Evolutionary conservation across 2,888 invertebrate species (phyloP).

Genomic region (Troides helena): DNA sequence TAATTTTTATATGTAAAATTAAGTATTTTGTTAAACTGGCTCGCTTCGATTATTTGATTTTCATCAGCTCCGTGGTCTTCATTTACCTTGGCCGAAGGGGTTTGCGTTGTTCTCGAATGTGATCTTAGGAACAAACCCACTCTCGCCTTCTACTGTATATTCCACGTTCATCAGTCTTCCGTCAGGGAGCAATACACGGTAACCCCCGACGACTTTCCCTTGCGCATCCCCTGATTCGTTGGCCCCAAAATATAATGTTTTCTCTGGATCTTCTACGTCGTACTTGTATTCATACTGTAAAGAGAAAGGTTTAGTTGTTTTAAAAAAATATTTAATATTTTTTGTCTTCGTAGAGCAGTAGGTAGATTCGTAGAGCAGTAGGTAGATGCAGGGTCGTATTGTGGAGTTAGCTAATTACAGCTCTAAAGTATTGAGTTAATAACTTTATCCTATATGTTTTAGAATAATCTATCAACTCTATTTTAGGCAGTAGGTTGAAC

Average conservation of each 20-base stretch:
- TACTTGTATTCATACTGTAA: constrained; percentile 86
- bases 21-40: background rate
- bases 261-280: constrained; percentile 86
- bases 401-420: too few relatives aligned
- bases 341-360: background rate
- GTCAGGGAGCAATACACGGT: constrained; percentile 84
- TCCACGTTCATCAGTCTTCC: constrained; percentile 87
- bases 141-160: constrained; percentile 85
- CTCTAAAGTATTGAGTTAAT: too few relatives aligned
- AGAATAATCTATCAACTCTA: background rate
- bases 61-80: constrained; percentile 23
- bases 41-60: constrained; percentile 4
- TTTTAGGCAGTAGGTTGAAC: background rate
- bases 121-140: constrained; percentile 86
- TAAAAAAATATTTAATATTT: background rate
- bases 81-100: constrained; percentile 72
- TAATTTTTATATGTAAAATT: background rate
- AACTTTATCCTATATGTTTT: background rate
- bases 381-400: too few relatives aligned
- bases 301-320: constrained; percentile 27
- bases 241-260: constrained; percentile 84
- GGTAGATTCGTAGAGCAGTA: too few relatives aligned
- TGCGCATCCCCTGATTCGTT: constrained; percentile 83
- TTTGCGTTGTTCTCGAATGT: constrained; percentile 82
- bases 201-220: constrained; percentile 84